These are phyloP conservation scores for Diplogasteroides magnus DNA, from an alignment of 1,140 invertebrate species.

Conservation along the genomic window DNA sequence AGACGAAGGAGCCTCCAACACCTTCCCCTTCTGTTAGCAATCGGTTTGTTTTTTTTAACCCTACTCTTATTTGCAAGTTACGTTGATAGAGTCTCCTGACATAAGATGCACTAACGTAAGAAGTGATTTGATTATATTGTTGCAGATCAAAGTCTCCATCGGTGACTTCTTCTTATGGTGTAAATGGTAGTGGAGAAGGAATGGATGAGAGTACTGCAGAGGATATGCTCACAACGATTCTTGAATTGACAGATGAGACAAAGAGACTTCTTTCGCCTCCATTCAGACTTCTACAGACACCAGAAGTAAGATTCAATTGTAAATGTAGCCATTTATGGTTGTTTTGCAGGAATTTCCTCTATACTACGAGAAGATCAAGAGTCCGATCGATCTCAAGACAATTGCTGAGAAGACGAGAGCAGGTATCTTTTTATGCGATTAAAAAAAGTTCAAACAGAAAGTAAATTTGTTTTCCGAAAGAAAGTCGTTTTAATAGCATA, in stretches of 20 bases:
- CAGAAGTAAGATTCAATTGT: too few relatives aligned
- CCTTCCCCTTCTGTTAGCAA: conserved; percentile 1
- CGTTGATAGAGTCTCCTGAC: too few relatives aligned
- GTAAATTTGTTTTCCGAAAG: too few relatives aligned
- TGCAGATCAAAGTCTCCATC: conserved; percentile 13
- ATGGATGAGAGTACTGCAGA: too few relatives aligned
- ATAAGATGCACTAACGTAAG: too few relatives aligned
- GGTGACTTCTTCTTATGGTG: background rate
- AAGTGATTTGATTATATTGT: too few relatives aligned
- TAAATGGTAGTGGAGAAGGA: too few relatives aligned
- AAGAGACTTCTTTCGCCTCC: conserved; percentile 50
- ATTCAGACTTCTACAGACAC: conserved; percentile 41
- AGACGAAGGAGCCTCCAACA: conserved; percentile 6
- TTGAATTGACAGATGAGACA: conserved; percentile 38
- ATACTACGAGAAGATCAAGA: conserved; percentile 95
- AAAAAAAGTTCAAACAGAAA: too few relatives aligned
- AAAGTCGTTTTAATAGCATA: too few relatives aligned
- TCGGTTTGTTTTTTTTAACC: background rate
- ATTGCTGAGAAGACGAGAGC: conserved; percentile 81
- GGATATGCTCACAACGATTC: conserved; percentile 33
- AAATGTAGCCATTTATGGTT: too few relatives aligned
- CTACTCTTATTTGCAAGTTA: too few relatives aligned
- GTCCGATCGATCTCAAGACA: conserved; percentile 91
- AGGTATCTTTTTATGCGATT: background rate
- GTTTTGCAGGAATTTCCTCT: conserved; percentile 78